Conservation (phyloP, 2,113 vertebrate genomes). For the Syngnathoides biaculeatus region DNA sequence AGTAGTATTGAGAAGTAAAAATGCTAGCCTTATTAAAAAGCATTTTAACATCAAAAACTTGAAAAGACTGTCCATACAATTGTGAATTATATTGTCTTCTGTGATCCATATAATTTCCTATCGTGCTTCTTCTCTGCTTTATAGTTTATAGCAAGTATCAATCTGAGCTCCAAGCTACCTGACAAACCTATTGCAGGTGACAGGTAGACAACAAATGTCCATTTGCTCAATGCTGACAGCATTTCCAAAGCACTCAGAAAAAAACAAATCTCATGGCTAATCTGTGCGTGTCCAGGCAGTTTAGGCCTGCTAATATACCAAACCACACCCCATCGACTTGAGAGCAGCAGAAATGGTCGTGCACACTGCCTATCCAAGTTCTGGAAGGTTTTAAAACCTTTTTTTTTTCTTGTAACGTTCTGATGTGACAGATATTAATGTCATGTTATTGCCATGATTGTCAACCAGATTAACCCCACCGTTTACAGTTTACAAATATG, state of each 20-base stretch:
- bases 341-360: conserved; percentile 14
- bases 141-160: not conserved
- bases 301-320: conserved; percentile 48
- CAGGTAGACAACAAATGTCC: not conserved
- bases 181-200: not conserved
- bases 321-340: conserved; percentile 67
- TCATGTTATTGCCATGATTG: conserved; percentile 25
- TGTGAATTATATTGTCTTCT: not conserved
- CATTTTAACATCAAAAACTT: not conserved
- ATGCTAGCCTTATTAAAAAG: not conserved
- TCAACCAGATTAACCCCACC: not conserved
- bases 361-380: conserved; percentile 18
- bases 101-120: not conserved
- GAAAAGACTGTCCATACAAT: not conserved
- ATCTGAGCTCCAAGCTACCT: not conserved
- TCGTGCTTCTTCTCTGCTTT: not conserved
- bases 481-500: not conserved
- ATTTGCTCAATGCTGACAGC: not conserved
- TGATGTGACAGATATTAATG: conserved; percentile 26
- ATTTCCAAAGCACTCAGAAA: conserved; percentile 9
- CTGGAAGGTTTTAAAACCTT: conserved; percentile 8
- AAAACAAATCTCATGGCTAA: not conserved
- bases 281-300: conserved; percentile 10
- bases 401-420: conserved; percentile 11
- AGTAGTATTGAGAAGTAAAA: not conserved